Evolutionary conservation across 1,140 invertebrate species (phyloP).

Genomic region (Drosophila sechellia): DNA sequence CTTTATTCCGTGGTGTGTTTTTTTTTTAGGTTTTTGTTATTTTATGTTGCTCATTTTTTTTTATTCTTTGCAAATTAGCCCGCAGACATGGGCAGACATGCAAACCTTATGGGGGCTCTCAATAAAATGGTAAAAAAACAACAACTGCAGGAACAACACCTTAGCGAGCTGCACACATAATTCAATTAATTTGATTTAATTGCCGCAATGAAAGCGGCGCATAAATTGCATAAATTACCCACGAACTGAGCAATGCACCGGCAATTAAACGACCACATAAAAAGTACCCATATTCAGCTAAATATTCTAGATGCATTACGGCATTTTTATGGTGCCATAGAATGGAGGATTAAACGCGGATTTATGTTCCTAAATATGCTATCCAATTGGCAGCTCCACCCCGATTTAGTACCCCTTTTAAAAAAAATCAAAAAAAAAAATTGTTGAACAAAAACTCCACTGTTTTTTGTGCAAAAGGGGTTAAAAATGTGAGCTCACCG

Average conservation of each 20-base stretch:
- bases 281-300: background rate
- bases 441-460: no score
- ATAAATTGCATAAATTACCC: conserved; percentile 64
- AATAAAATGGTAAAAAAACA: background rate
- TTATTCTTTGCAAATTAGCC: conserved; percentile 53
- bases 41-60: conserved; percentile 26
- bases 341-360: conserved; percentile 3
- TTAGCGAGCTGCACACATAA: conserved; percentile 53
- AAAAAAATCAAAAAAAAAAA: background rate
- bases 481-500: conserved; percentile 29
- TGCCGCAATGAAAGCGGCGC: conserved; percentile 59
- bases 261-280: conserved; percentile 20
- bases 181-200: conserved; percentile 72
- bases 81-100: conserved; percentile 58
- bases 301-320: conserved; percentile 12
- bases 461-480: background rate
- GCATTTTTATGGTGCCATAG: background rate
- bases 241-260: conserved; percentile 33
- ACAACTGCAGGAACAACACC: conserved; percentile 40
- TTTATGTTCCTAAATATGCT: conserved; percentile 2
- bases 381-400: conserved; percentile 17
- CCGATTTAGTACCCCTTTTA: background rate
- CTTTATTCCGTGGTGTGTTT: conserved; percentile 36
- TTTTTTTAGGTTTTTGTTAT: conserved; percentile 38
- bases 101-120: conserved; percentile 36